Conservation (phyloP, 2,797 vertebrate species). For the Falco columbarius region DNA sequence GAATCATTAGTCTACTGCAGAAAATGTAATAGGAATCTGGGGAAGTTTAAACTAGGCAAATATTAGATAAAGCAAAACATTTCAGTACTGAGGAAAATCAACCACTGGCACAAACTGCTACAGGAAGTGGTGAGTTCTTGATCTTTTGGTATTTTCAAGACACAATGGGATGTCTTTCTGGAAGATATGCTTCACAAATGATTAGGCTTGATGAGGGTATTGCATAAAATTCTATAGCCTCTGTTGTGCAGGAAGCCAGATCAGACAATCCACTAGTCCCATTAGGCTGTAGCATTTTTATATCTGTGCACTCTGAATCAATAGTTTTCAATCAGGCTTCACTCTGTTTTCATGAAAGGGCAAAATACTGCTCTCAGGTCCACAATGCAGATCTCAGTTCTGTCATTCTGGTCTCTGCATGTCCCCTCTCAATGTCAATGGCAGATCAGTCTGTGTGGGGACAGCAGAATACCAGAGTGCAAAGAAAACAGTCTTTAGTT, state of each 20-base stretch:
- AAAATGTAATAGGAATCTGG: neutral
- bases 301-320: neutral
- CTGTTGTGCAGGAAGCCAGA: neutral
- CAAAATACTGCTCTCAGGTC: neutral
- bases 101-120: neutral
- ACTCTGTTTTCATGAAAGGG: neutral
- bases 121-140: neutral
- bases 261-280: neutral
- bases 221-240: neutral
- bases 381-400: neutral
- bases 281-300: neutral
- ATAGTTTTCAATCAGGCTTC: neutral
- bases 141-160: neutral
- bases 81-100: neutral
- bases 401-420: neutral
- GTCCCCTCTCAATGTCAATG: neutral
- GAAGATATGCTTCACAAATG: neutral
- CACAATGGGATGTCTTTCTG: neutral
- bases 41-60: neutral
- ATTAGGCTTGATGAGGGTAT: neutral
- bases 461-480: neutral
- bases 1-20: neutral
- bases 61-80: neutral
- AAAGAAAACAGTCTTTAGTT: neutral
- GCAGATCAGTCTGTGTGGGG: neutral